Base-by-base conservation (phyloP, 2,113 vertebrate species). In the Cyprinodon brontotheroides region DNA sequence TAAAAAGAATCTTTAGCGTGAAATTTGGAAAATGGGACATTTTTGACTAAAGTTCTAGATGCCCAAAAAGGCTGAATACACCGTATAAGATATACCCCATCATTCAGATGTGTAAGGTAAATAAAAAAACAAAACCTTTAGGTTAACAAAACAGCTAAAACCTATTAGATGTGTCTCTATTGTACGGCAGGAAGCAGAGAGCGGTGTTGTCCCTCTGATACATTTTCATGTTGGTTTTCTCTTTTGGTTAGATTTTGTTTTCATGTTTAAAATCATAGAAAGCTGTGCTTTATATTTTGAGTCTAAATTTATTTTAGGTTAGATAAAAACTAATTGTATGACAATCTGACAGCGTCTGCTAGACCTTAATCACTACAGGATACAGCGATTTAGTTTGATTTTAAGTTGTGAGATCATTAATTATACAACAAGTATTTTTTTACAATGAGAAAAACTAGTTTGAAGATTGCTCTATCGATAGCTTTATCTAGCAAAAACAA, bases 1-100 rank as follows among this genome's bases (percentile, higher is more conserved):
- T 22, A 72, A 41, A 72, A 3, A 11, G n/a, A 11, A 13, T 10
- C 3, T 41, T 17, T 14, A 39, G 38, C 36, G 53, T 22, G 4
- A 13, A 77, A 50, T 39, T 57, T 76, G 38, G 13, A 67, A 59
- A 67, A 59, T 50, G 10, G 65, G 40, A 71, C 13, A 63, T 14
- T n/a, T 15, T 29, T 38, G 48, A 50, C 17, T 15, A 20, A 20
- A 57, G 17, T 10, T 45, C 43, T 45, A 45, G 43, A 68, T 8
- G 20, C 39, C 38, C 10, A 50, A 59, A 77, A 36, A 9, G 29
- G 3, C 50, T 67, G 12, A 39, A 29, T 29, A 29, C 29, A 29
- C 29, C 29, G 2, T n/a, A 50, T 15, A 12, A 50, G 3, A n/a
- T 57, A 20, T 57, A 9, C 41, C 50, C 20, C 17, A 20, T 20